Evolutionary conservation across 2,888 invertebrate genomes (phyloP).

Genomic region (Lasioglossum calceatum): DNA sequence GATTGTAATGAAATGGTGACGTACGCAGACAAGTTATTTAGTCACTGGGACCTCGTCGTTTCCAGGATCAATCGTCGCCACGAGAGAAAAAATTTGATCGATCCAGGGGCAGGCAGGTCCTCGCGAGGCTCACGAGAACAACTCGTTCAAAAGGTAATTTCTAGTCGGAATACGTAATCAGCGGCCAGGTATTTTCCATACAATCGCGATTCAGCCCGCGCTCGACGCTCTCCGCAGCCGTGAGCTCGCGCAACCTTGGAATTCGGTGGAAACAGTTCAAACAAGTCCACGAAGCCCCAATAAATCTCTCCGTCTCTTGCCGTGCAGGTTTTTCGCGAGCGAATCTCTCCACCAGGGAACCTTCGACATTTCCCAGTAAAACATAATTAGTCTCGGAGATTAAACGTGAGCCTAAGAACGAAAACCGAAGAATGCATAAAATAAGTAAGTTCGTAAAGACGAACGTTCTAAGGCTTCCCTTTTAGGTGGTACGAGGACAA

Average conservation of each 20-base stretch:
- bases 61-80: neutral
- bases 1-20: neutral
- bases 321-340: neutral
- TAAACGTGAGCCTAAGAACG: neutral
- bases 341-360: neutral
- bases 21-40: neutral
- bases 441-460: neutral
- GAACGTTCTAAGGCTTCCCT: neutral
- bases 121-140: neutral
- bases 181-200: slow-evolving; percentile 12
- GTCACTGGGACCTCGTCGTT: neutral
- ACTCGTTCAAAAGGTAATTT: slow-evolving; percentile 33
- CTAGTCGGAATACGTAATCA: slow-evolving; percentile 20
- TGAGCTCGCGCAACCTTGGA: slow-evolving; percentile 39
- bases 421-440: neutral
- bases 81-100: neutral
- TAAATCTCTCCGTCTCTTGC: neutral
- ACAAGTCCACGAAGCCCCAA: neutral
- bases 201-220: slow-evolving; percentile 40
- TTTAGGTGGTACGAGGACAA: neutral
- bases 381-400: neutral
- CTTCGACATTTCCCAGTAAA: neutral
- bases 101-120: neutral
- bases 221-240: slow-evolving; percentile 13
- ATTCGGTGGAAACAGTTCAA: slow-evolving; percentile 27